Evolutionary conservation across 1,140 invertebrate genomes (phyloP).

Genomic region (Lepidurus apus): DNA sequence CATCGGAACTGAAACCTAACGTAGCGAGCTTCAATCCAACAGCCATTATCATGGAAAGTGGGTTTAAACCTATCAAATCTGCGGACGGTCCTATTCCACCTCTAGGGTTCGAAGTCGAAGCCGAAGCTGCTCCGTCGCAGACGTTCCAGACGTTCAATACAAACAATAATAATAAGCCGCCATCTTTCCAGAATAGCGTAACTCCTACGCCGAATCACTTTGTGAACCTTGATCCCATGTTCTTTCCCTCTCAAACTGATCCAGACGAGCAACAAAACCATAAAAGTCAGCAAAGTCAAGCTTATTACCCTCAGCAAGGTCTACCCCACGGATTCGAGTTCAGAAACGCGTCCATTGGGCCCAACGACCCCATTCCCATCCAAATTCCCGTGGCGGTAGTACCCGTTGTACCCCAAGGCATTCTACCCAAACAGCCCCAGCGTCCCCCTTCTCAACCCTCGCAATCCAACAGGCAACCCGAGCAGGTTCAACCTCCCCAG

Average conservation of each 20-base stretch:
- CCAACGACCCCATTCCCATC: conserved; percentile 26
- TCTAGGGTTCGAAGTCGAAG: conserved; percentile 34
- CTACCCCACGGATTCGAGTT: background rate
- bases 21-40: conserved; percentile 32
- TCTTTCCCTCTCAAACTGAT: conserved; percentile 28
- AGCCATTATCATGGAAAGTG: conserved; percentile 32
- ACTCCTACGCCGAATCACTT: conserved; percentile 9
- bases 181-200: background rate
- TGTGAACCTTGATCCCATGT: conserved; percentile 32
- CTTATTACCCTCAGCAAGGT: background rate
- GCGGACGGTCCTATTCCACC: conserved; percentile 33
- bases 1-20: background rate
- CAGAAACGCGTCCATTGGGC: background rate
- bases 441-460: background rate
- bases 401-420: conserved; percentile 29
- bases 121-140: conserved; percentile 16
- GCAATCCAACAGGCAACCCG: background rate
- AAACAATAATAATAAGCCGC: background rate
- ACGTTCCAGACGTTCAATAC: background rate
- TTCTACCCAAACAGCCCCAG: conserved; percentile 1
- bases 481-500: background rate
- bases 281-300: no score
- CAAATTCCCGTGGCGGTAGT: conserved; percentile 28
- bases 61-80: conserved; percentile 34
- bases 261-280: background rate